phyloP scores from a whole-genome alignment of 2,113 vertebrate genomes.

The Oreochromis tanganicae region DNA sequence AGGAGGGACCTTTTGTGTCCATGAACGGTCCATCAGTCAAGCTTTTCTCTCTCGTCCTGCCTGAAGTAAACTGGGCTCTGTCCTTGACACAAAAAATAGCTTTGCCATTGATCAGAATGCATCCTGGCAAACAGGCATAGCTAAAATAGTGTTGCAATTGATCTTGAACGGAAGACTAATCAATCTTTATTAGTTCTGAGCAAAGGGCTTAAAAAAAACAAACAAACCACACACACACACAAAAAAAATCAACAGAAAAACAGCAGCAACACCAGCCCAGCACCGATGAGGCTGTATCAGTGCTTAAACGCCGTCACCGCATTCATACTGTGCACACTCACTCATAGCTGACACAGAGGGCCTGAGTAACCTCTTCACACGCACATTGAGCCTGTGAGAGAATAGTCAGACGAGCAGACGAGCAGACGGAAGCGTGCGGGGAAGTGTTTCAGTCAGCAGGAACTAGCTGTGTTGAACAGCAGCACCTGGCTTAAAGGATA shows the following conservation, averaged over 20 bases:
- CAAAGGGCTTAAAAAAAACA: conserved; percentile 22
- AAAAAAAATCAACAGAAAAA: neutral
- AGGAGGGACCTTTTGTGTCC: conserved; percentile 20
- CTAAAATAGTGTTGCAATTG: conserved; percentile 62
- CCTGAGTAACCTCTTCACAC: conserved; percentile 39
- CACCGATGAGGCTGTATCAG: neutral
- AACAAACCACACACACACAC: neutral
- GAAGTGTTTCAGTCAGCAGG: conserved; percentile 58
- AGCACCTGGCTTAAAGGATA: conserved; percentile 63
- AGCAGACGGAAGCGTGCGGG: conserved; percentile 36
- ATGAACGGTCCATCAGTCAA: conserved; percentile 45
- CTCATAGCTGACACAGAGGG: conserved; percentile 14
- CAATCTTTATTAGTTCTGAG: conserved; percentile 68
- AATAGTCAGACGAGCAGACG: conserved; percentile 39
- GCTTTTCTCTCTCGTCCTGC: conserved; percentile 14
- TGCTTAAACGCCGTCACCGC: conserved; percentile 4
- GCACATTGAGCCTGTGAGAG: neutral
- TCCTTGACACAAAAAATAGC: conserved; percentile 60
- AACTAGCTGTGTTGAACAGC: conserved; percentile 52
- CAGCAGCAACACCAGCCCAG: neutral
- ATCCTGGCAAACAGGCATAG: conserved; percentile 52
- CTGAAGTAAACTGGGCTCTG: conserved; percentile 30
- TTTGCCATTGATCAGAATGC: conserved; percentile 59
- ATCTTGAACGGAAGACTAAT: conserved; percentile 58
- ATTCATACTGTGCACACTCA: neutral